Evolutionary conservation across 1,140 invertebrate species (phyloP), one percentile per base, ranked within the genome.

Genomic region (Drosophila sucinea): DNA sequence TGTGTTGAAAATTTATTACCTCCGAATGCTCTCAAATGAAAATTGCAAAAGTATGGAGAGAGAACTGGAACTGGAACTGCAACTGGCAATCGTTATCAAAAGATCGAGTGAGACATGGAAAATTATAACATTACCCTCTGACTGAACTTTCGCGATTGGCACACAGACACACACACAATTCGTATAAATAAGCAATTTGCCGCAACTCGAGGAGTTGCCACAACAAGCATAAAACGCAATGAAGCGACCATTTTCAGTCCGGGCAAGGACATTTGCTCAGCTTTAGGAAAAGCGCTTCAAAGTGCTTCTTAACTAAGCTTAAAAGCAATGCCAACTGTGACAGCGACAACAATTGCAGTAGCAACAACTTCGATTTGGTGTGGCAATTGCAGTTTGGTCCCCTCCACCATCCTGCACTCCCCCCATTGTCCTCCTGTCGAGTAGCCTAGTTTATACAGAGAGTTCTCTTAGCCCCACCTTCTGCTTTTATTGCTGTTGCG

Each of bases 261-360:
- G n/a, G 55, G 73, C 74, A 78, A 72, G 70, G 60, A 70, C 70
- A 82, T 76, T 78, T 62, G 70, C 60, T 75, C 71, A 76, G 82
- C 78, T 75, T 86, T 74, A n/a, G 66, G 56, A 38, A 86, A 86
- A 86, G 78, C 82, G 70, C 63, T 67, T 70, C 64, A 71, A 86
- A 86, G 83, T 87, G 79, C 79, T 77, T 82, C 83, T 87, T 87
- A 87, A 71, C 69, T 79, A 79, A 86, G 83, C 83, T 86, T 87
- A 86, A 87, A 77, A 83, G 83, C 83, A 87, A 73, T 67, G 65
- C 71, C 75, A 79, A 65, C 73, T 40, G 60, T 57, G 54, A 80
- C 67, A 60, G 41, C 67, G 35, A 69, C 58, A 75, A 30, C 44
- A 67, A 58, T 51, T 51, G 44, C 44, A 27, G 23, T 23, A 51